Conservation (phyloP, 2,888 invertebrate species). For the Epicampocera succincta region DNA sequence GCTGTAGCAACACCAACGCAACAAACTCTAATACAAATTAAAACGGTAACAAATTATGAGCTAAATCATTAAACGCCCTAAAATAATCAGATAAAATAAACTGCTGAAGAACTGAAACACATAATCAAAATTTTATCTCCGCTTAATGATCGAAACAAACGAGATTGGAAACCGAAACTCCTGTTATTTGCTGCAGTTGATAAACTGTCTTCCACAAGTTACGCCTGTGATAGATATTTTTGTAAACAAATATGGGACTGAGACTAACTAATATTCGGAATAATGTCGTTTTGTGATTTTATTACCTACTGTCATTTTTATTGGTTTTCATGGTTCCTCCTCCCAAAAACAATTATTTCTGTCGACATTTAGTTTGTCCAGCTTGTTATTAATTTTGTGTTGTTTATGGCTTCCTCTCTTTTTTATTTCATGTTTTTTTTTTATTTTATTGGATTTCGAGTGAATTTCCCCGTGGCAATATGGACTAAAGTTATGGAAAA, state of each 20-base stretch:
- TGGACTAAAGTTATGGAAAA: not conserved
- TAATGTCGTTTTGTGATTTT: constrained; percentile 78
- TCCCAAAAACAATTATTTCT: constrained; percentile 15
- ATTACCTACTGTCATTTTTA: constrained; percentile 74
- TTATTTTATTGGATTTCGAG: constrained; percentile 46
- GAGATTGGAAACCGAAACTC: not conserved
- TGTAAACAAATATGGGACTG: not conserved
- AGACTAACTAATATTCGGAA: constrained; percentile 69
- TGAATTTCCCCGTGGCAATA: constrained; percentile 49
- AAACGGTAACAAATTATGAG: constrained; percentile 66
- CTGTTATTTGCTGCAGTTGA: constrained; percentile 47
- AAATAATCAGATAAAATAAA: constrained; percentile 10
- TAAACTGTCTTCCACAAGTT: constrained; percentile 6
- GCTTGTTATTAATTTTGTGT: constrained; percentile 39
- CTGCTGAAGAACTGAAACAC: not conserved
- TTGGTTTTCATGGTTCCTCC: constrained; percentile 63
- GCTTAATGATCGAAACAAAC: constrained; percentile 9
- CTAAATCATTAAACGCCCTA: constrained; percentile 58
- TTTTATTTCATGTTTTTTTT: constrained; percentile 34
- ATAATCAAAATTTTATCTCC: constrained; percentile 44
- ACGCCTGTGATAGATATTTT: not conserved
- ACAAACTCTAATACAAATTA: not conserved
- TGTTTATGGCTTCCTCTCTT: constrained; percentile 67
- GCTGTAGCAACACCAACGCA: not conserved
- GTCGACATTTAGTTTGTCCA: constrained; percentile 30